Conservation (phyloP, 2,888 invertebrate species). For the Cancer borealis region DNA sequence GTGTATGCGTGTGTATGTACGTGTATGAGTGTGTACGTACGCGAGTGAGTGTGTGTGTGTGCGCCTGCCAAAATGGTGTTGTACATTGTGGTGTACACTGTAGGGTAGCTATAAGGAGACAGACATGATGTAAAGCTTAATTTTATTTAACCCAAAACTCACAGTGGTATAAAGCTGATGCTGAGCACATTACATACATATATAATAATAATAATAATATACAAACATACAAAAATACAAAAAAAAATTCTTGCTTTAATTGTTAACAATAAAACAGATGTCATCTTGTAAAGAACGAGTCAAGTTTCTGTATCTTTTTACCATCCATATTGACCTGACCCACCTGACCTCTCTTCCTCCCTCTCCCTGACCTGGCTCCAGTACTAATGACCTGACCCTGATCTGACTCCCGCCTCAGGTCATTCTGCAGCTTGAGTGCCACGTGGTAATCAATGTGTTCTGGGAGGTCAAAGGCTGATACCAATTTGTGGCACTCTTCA, state of each 20-base stretch:
- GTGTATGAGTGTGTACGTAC: not conserved
- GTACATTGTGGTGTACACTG: not conserved
- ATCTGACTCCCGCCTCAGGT: constrained; percentile 42
- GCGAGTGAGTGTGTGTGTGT: not conserved
- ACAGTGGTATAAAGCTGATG: not conserved
- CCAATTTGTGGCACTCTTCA: constrained; percentile 85
- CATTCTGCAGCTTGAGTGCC: constrained; percentile 85
- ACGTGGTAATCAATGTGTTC: constrained; percentile 93
- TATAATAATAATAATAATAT: not conserved
- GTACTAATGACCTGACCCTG: not conserved
- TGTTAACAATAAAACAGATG: constrained; percentile 27
- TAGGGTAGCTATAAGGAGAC: not conserved
- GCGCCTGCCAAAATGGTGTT: not conserved
- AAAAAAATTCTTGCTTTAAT: not conserved
- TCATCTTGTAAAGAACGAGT: not conserved
- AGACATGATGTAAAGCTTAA: not conserved
- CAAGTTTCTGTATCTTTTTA: not conserved
- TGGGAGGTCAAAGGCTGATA: constrained; percentile 84
- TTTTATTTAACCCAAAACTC: not conserved
- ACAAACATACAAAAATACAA: not conserved
- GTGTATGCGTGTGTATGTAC: not conserved
- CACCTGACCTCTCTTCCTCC: not conserved
- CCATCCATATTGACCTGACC: not conserved
- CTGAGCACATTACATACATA: not conserved
- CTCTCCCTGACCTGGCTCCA: not conserved